Base-by-base conservation (phyloP, 1,140 invertebrate genomes). In the Akabosia matsudoensis region DNA sequence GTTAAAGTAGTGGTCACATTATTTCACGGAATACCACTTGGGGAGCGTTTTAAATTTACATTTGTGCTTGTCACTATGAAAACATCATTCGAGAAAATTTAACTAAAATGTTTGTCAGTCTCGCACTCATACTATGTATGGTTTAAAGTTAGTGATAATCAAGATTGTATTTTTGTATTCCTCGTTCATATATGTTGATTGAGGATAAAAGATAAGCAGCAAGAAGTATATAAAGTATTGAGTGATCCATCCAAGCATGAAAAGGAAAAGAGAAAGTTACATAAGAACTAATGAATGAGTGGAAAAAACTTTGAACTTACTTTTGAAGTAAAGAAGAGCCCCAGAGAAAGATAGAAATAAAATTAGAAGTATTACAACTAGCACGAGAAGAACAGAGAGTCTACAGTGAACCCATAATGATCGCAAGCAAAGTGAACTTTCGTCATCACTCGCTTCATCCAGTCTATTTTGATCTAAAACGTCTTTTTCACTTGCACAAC, bases 261-360 rank as follows among this genome's bases (percentile, higher is more conserved):
- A 24, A 61, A 14, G 24, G 13, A 61, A 10, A 14, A 4, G 4
- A 61, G 13, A 24, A 16, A 61, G 24, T 61, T 61, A 61, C 24
- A 45, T 18, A 7, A 18, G 37, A 45, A 45, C 37, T 61, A 22
- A 7, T 61, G 7, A n/a, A 24, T 16, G 24, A 61, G 54, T n/a
- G 54, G 54, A 10, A 61, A 61, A 61, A 18, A 71, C 22, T 7
- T 4, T 31, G 1, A 52, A 74, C 72, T 74, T 74, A 54, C 37
- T 31, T 74, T 64, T 73, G 56, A 77, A 77, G 72, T 79, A 79
- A 45, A 79, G 76, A 37, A 79, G 76, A 54, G 73, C 74, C 54
- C 78, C 78, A 22, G 78, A 75, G 30, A 75, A 79, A 75, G 70
- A 79, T 74, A 54, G 73, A 33, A 61, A 76, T 64, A 37, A 76